Percentiles rank a stretch among this genome's conserved stretches.
Evolutionary conservation across 53 echinoderm and acorn worm genomes (phyloP).

Genomic region (Luidia sarsii): DNA sequence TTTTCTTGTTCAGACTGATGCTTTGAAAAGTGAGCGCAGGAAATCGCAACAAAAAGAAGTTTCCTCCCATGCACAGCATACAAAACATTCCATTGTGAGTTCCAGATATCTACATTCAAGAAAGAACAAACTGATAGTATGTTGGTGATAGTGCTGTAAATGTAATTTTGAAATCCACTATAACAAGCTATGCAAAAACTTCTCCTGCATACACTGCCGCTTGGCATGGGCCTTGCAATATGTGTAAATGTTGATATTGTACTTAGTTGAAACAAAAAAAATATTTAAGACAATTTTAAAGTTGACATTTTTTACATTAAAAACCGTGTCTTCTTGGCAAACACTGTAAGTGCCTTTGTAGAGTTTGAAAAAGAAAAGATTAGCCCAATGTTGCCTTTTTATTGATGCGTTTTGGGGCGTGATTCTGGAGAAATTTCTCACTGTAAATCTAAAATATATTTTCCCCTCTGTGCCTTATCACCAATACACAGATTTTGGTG

Average conservation of each 20-base stretch:
- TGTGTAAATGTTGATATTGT: conserved; percentile 57
- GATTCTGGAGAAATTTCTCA: conserved; percentile 1
- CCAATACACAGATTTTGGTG: no score
- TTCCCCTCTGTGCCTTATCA: no score
- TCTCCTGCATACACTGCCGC: conserved; percentile 51
- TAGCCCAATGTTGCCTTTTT: conserved; percentile 47
- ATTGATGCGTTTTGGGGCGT: neutral
- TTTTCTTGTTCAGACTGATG: no score
- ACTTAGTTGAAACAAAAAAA: conserved; percentile 33
- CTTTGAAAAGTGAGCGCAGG: no score
- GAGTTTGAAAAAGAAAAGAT: conserved; percentile 18
- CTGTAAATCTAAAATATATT: no score
- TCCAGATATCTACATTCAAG: no score
- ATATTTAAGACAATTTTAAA: conserved; percentile 37
- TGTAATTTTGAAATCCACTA: neutral
- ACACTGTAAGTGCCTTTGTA: conserved; percentile 49
- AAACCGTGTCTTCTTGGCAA: conserved; percentile 35
- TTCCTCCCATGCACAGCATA: no score
- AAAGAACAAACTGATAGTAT: no score
- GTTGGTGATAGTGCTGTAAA: no score
- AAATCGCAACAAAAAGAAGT: no score
- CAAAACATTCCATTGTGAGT: no score
- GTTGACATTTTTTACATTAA: conserved; percentile 39
- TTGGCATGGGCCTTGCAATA: conserved; percentile 53
- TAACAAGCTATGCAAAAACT: conserved; percentile 25